phyloP scores from a whole-genome alignment of 2,888 invertebrate genomes.

The Ophioninae sp. region DNA sequence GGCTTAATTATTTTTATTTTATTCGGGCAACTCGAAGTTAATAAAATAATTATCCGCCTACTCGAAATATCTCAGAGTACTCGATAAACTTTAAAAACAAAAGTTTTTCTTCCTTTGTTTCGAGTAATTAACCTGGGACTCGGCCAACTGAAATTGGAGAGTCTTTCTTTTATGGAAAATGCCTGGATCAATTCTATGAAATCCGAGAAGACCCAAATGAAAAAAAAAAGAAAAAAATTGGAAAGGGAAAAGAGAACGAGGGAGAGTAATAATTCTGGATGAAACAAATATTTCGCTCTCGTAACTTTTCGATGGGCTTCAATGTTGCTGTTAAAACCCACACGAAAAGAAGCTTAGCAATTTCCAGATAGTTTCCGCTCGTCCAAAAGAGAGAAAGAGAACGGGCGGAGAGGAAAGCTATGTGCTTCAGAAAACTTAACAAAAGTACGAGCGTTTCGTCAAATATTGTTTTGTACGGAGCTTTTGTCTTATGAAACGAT shows the following conservation, averaged over 20 bases:
- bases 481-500: too few species aligned
- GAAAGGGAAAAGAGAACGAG: background rate
- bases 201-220: slow-evolving; percentile 19
- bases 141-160: background rate
- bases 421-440: slow-evolving; percentile 1
- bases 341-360: slow-evolving; percentile 3
- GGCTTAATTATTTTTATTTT: too few species aligned
- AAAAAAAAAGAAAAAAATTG: background rate
- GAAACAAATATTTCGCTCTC: slow-evolving; percentile 16
- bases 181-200: background rate
- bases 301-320: slow-evolving; percentile 27
- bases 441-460: background rate
- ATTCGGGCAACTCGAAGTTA: background rate
- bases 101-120: too few species aligned
- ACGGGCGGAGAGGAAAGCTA: background rate
- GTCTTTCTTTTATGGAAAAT: background rate
- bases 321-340: background rate
- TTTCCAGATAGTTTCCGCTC: slow-evolving; percentile 19
- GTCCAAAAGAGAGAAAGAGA: background rate
- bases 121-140: slow-evolving; percentile 29
- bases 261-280: background rate
- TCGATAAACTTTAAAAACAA: too few species aligned
- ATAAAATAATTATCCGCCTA: slow-evolving; percentile 2
- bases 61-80: background rate
- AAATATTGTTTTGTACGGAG: background rate